phyloP scores from a whole-genome alignment of 2,113 vertebrate genomes.

The Alexandromys fortis region DNA sequence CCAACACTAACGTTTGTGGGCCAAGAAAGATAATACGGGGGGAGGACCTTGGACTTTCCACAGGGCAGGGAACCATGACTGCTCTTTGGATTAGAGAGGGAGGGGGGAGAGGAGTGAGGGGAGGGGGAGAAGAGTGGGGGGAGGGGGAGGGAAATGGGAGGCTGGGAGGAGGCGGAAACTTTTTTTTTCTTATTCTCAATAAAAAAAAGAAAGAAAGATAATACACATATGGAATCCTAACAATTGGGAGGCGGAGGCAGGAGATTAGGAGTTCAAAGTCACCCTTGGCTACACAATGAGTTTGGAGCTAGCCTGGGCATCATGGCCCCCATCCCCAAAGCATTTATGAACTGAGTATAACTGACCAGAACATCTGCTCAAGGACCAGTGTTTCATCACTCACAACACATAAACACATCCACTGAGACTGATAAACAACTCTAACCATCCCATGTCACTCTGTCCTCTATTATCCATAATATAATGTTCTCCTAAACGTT shows the following conservation, averaged over 20 bases:
- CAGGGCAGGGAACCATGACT: too few species aligned
- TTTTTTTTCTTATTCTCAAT: too few species aligned
- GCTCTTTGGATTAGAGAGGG: too few species aligned
- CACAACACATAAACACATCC: not conserved
- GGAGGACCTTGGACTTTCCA: too few species aligned
- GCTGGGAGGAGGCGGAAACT: too few species aligned
- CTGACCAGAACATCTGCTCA: not conserved
- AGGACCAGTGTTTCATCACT: not conserved
- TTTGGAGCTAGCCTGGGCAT: not conserved
- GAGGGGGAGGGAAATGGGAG: too few species aligned
- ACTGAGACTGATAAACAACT: conserved; percentile 43
- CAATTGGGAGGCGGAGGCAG: not conserved
- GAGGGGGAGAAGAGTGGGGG: too few species aligned
- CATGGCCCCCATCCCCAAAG: not conserved
- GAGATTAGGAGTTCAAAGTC: not conserved
- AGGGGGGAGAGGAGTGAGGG: too few species aligned
- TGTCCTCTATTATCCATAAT: not conserved
- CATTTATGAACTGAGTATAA: not conserved
- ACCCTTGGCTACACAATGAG: not conserved
- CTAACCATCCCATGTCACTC: not conserved
- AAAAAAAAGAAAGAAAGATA: too few species aligned
- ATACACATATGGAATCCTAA: not conserved
- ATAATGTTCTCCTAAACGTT: not conserved
- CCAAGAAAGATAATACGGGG: too few species aligned
- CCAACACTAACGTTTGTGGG: not conserved